Base-by-base conservation (phyloP, 2,113 vertebrate genomes). In the Bombycilla garrulus region DNA sequence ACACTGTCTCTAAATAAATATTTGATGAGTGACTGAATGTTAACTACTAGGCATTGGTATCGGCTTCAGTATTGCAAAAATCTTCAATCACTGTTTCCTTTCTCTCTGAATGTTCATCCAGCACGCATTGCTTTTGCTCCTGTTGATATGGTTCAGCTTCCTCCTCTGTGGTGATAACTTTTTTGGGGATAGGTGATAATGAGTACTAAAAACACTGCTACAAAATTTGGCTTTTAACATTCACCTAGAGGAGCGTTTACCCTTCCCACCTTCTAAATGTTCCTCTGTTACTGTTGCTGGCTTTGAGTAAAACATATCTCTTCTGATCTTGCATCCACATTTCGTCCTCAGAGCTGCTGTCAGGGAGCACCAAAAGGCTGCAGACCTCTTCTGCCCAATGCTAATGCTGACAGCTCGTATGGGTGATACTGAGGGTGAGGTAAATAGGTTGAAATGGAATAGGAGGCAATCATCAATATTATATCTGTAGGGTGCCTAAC, bases 21-120 rank as follows among this genome's bases (percentile, higher is more conserved):
- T 92, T 94, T 95, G 87, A 72, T 50, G 40, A 80, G 60, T 80
- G 93, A 94, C 84, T 95, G 67, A 90, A 93, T 79, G 93, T 94
- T 95, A 88, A 93, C 91, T 92, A 54, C 64, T 38, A 76, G n/a
- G 57, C 38, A 73, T 36, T 82, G 26, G n/a, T 77, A 90, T 42
- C 6, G 4, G 67, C 38, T 86, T 93, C 85, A 58, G 42, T 62
- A 71, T 57, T 85, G 86, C 83, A 95, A 67, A 89, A 92, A 88
- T 56, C 66, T 64, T 88, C 60, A 80, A 0, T 77, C 40, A 9
- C 38, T 58, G 4, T 47, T 79, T 92, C 33, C 21, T 18, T 26
- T 60, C 18, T 85, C 78, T 92, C 64, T 54, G 24, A 29, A 78
- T 1, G 0, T 26, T 84, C 38, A 50, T 60, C 22, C 5, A 16